A percentile compares a stretch with the other conserved stretches of the same genome.
phyloP scores from a whole-genome alignment of 1,140 invertebrate genomes.

The Sitodiplosis mosellana region DNA sequence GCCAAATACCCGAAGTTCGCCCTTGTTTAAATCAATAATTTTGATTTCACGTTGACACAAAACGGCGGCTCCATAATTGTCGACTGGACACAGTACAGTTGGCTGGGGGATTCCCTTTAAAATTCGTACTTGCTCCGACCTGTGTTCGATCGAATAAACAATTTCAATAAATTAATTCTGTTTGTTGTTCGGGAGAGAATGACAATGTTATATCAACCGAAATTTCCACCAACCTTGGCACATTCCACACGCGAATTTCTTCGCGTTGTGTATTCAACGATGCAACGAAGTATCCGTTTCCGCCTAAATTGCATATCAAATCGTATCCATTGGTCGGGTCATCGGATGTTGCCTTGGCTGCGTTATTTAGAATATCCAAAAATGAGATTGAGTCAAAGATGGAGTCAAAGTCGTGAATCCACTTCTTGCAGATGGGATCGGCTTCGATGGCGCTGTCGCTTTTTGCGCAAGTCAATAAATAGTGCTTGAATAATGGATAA shows the following conservation, averaged over 20 bases:
- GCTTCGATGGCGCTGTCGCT: conserved; percentile 13
- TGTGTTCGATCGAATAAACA: too few species aligned
- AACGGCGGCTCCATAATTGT: conserved; percentile 54
- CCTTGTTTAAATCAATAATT: conserved; percentile 60
- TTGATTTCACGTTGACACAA: conserved; percentile 61
- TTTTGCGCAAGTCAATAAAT: conserved; percentile 27
- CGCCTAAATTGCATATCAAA: conserved; percentile 18
- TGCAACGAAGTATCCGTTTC: conserved; percentile 38
- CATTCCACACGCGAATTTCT: conserved; percentile 64
- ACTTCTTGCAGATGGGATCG: conserved; percentile 16
- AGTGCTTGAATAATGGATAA: conserved; percentile 44
- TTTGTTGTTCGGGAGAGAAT: too few species aligned
- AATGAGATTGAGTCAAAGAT: conserved; percentile 20
- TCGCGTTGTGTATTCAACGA: conserved; percentile 51
- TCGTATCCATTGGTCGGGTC: conserved; percentile 15
- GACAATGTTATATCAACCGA: too few species aligned
- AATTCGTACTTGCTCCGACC: conserved; percentile 39
- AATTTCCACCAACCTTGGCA: conserved; percentile 27
- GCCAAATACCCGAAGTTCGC: conserved; percentile 25
- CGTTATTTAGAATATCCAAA: conserved; percentile 17
- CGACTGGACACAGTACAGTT: conserved; percentile 46
- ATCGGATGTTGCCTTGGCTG: conserved; percentile 7
- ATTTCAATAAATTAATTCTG: too few species aligned
- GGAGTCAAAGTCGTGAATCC: conserved; percentile 19
- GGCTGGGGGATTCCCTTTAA: conserved; percentile 49